A percentile compares a stretch with the other conserved stretches of the same genome.
phyloP scores from a whole-genome alignment of 2,888 invertebrate species.

The Habrosyne pyritoides region DNA sequence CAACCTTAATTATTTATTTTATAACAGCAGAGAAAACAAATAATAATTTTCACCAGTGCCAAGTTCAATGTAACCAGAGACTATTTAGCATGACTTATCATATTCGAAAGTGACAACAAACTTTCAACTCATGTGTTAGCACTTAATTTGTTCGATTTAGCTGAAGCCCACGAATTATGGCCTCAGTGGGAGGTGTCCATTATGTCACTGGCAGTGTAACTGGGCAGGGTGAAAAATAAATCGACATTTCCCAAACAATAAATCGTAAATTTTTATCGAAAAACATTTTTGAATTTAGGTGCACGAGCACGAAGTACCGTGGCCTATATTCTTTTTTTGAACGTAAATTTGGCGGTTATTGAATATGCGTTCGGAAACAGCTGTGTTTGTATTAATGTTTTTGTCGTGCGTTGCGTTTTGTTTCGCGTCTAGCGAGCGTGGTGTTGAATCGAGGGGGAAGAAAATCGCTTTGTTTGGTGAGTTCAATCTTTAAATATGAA shows the following conservation, averaged over 20 bases:
- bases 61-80: constrained; percentile 49
- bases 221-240: constrained; percentile 14
- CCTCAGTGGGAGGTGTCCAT: constrained; percentile 24
- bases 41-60: constrained; percentile 40
- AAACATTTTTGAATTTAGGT: background rate
- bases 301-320: background rate
- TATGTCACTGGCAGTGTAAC: constrained; percentile 30
- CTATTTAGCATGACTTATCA: constrained; percentile 29
- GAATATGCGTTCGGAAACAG: constrained; percentile 35
- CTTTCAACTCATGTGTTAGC: constrained; percentile 45
- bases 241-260: background rate
- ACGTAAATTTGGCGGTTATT: constrained; percentile 7
- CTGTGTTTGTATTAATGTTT: constrained; percentile 35
- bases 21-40: constrained; percentile 19
- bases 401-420: constrained; percentile 30
- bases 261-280: constrained; percentile 10
- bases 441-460: constrained; percentile 64
- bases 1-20: constrained; percentile 21
- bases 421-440: constrained; percentile 37
- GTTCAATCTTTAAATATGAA: constrained; percentile 26
- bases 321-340: constrained; percentile 2
- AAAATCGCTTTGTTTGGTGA: constrained; percentile 69
- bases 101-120: constrained; percentile 32
- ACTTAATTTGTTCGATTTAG: constrained; percentile 12
- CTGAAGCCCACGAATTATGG: constrained; percentile 20